Conservation (phyloP, 2,797 vertebrate species). For the Aeoliscus strigatus region DNA sequence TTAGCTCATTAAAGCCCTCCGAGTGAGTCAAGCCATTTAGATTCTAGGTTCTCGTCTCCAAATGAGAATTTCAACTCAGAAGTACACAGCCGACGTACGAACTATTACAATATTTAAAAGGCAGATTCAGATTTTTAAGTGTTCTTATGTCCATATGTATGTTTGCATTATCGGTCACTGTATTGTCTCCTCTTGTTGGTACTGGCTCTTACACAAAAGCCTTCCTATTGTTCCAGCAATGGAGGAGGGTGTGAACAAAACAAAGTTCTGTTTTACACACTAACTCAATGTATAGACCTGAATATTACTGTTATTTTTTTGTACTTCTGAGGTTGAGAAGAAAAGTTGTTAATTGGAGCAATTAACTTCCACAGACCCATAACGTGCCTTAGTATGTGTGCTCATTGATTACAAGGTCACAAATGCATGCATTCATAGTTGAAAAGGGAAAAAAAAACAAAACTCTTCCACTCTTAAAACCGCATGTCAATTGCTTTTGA, state of each 20-base stretch:
- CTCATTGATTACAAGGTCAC: constrained; percentile 48
- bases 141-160: constrained; percentile 1
- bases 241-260: no score
- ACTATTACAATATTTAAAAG: constrained; percentile 9
- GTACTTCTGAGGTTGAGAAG: constrained; percentile 9
- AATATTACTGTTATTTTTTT: constrained; percentile 15
- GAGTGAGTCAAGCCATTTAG: constrained; percentile 50
- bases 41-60: constrained; percentile 2
- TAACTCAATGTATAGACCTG: constrained; percentile 10
- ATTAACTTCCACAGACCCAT: constrained; percentile 23
- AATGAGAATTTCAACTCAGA: constrained; percentile 27
- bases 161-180: neutral
- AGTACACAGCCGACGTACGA: constrained; percentile 29
- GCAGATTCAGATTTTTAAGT: neutral
- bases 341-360: constrained; percentile 19
- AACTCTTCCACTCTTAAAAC: constrained; percentile 33
- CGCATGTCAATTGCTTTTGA: constrained; percentile 36
- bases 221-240: no score
- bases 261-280: constrained; percentile 6
- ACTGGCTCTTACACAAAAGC: no score
- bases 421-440: constrained; percentile 63
- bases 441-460: constrained; percentile 36
- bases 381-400: constrained; percentile 29
- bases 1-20: constrained; percentile 61
- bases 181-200: neutral